A percentile compares a stretch with the other conserved stretches of the same genome.
phyloP scores from a whole-genome alignment of 2,797 vertebrate species.

The Galago senegalensis region DNA sequence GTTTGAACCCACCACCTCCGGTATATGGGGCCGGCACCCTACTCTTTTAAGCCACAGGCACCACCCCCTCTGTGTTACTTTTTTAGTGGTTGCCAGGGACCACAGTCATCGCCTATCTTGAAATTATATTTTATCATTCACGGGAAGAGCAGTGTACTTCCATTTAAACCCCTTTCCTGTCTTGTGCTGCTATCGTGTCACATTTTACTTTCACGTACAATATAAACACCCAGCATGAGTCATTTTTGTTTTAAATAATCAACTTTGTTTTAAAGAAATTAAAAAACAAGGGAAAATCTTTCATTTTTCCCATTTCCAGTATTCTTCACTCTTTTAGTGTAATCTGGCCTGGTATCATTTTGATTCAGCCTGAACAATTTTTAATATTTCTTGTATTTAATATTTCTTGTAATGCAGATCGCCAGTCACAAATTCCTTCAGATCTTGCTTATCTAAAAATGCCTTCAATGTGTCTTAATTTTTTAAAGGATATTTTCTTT shows the following conservation, averaged over 20 bases:
- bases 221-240: accelerated
- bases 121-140: neutral
- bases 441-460: neutral
- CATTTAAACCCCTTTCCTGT: neutral
- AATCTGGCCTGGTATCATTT: too few relatives aligned
- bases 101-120: too few relatives aligned
- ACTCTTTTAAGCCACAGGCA: too few relatives aligned
- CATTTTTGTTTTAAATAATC: neutral
- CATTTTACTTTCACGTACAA: accelerated
- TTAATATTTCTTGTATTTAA: too few relatives aligned
- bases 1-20: too few relatives aligned
- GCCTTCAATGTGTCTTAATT: neutral
- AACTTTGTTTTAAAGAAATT: neutral
- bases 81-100: neutral
- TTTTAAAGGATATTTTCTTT: neutral
- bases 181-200: accelerated
- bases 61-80: too few relatives aligned
- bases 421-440: neutral
- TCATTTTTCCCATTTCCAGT: too few relatives aligned
- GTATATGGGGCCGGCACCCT: too few relatives aligned
- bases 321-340: neutral
- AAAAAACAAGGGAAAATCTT: neutral
- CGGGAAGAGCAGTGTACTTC: accelerated
- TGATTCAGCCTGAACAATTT: too few relatives aligned
- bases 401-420: neutral